Base-by-base conservation (phyloP, 2,113 vertebrate species). In the Cyanoderma ruficeps region DNA sequence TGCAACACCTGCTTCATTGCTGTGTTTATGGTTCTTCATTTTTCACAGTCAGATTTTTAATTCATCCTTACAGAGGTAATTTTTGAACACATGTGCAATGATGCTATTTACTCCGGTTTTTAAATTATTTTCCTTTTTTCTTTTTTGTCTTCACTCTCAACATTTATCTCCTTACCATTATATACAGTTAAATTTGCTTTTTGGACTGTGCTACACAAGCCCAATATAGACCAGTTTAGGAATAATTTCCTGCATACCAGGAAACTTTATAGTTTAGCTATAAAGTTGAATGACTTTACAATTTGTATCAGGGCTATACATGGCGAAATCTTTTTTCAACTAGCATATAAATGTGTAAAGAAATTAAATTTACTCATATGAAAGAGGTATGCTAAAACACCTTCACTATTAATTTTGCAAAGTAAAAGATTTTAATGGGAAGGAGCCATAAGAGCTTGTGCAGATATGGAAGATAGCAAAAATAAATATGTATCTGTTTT, bases 211-310 rank as follows among this genome's bases (percentile, higher is more conserved):
- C 18, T 77, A 7, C 27, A 50, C 24, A 93, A 35, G 5, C 23
- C 28, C 52, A 92, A 88, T 84, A 84, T 41, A 92, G 46, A 39
- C n/a, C 27, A 77, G 61, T 78, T 77, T 68, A 84, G 89, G 47
- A 88, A 87, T 84, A 74, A 84, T 87, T 94, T 94, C 33, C 55
- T 91, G 61, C 28, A 72, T 78, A 47, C 11, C 37, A 60, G 17
- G 42, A 44, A 44, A 44, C 72, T 39, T 93, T 78, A 74, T n/a
- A 59, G 50, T 64, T 96, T 90, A 79, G 57, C 83, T 86, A 50
- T 95, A 35, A 94, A 96, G 31, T 49, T 93, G 83, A 91, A 94
- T 91, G 71, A 92, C 59, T 94, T 4, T 61, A n/a, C 28, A 55
- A 28, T 83, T 92, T 81, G 24, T 91, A 37, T 74, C 83, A 91